These are phyloP conservation scores for Notothenia coriiceps DNA, from an alignment of 2,113 vertebrate genomes.

Conservation along the genomic window DNA sequence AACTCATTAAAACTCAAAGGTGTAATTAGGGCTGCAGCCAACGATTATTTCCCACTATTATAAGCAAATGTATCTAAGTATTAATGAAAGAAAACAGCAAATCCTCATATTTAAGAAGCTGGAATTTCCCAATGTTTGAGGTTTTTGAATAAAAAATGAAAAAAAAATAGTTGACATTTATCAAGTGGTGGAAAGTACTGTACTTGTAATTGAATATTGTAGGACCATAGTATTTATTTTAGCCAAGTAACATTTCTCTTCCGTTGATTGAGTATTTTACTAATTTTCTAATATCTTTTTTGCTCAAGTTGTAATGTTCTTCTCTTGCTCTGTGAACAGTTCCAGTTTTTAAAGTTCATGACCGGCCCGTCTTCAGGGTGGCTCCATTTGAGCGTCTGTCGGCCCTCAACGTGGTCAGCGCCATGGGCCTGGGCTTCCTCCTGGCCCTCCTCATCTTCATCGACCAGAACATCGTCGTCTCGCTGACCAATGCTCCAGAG, in stretches of 20 bases:
- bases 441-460: slow-evolving; percentile 98
- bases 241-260: too few relatives aligned
- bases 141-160: too few relatives aligned
- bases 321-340: slow-evolving; percentile 79
- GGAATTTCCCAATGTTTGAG: neutral
- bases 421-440: slow-evolving; percentile 97
- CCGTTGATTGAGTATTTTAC: too few relatives aligned
- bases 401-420: slow-evolving; percentile 87
- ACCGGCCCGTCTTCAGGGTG: slow-evolving; percentile 89
- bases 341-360: slow-evolving; percentile 93
- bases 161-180: neutral
- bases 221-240: too few relatives aligned
- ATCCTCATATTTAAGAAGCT: neutral
- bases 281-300: too few relatives aligned
- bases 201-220: too few relatives aligned
- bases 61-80: too few relatives aligned
- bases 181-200: neutral
- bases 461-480: slow-evolving; percentile 97
- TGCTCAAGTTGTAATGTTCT: too few relatives aligned
- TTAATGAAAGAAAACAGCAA: neutral
- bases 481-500: slow-evolving; percentile 93
- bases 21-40: neutral
- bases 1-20: neutral
- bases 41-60: neutral
- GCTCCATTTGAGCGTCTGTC: slow-evolving; percentile 90